Percentiles rank a stretch among this genome's conserved stretches.
phyloP scores from a whole-genome alignment of 1,140 invertebrate species.

The Drosophila fuyamai region DNA sequence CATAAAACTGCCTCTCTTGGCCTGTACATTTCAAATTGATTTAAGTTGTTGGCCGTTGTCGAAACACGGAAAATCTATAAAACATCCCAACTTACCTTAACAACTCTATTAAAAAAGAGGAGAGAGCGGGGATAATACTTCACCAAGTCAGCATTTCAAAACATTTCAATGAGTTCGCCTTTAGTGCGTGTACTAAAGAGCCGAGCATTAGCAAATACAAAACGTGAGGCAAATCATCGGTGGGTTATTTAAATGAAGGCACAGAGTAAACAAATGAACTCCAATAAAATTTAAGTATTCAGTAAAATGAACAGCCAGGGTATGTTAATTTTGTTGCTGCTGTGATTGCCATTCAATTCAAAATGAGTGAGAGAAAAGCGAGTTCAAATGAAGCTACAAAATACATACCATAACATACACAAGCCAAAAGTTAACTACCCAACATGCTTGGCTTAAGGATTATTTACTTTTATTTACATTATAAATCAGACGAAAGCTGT shows the following conservation, averaged over 20 bases:
- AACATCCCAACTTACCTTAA: conserved; percentile 68
- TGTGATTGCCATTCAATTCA: conserved; percentile 37
- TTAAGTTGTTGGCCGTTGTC: conserved; percentile 66
- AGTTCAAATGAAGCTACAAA: conserved; percentile 1
- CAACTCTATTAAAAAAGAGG: conserved; percentile 64
- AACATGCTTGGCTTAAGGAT: not conserved
- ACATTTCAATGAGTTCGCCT: conserved; percentile 50
- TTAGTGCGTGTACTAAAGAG: conserved; percentile 48
- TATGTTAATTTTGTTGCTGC: conserved; percentile 24
- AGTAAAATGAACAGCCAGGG: conserved; percentile 21
- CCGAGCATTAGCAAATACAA: conserved; percentile 22
- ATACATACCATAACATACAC: not conserved
- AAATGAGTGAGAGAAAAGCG: conserved; percentile 28
- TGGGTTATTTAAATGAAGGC: conserved; percentile 51
- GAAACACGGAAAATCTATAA: conserved; percentile 73
- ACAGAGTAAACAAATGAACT: conserved; percentile 61
- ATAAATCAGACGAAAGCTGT: no score
- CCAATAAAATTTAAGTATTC: conserved; percentile 66
- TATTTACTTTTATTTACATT: not conserved
- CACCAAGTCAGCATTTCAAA: conserved; percentile 57
- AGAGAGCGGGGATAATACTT: conserved; percentile 16
- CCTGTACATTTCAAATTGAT: conserved; percentile 68
- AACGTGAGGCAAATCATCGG: conserved; percentile 34
- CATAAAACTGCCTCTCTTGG: conserved; percentile 63
- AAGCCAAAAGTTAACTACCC: not conserved